Evolutionary conservation across 2,888 invertebrate species (phyloP), one percentile per base, ranked within the genome.

Genomic region (Drosophila nr. perissopoda): DNA sequence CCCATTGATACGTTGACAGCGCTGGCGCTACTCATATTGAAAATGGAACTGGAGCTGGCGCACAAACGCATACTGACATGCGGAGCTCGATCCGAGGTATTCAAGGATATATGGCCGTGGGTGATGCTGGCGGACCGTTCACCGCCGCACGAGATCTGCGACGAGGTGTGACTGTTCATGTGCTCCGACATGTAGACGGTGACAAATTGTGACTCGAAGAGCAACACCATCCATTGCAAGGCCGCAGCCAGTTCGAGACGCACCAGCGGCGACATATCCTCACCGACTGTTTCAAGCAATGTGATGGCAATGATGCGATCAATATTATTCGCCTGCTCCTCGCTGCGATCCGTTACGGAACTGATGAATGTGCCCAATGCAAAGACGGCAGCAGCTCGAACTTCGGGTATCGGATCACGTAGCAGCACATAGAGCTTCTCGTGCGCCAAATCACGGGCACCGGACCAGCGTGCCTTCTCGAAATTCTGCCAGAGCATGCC

Each of bases 331-430:
- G 98, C 98, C 93, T 99, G 99, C 91, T 98, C 98, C 91, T 98
- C 98, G 58, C 97, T 96, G 83, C 98, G 95, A 91, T 97, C 96
- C 33, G 95, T 95, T 49, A 96, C 96, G 40, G 97, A 97, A 92
- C 96, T 97, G 87, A 99, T 96, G 93, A 98, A 98, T 29, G 98
- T 97, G 76, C 99, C 99, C 74, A 99, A 94, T 18, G 99, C 99
- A 94, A 96, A 99, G 7, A 99, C 98, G 53, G 97, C 97, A 2
- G 99, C 97, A 16, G 99, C 98, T 69, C 99, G 95, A 0, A 97
- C 98, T 95, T 99, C 99, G 1, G 99, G 98, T 52, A 96, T 95
- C 3, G 95, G 94, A 94, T 99, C 98, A 71, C 94, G 94, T 60
- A 99, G 94, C 77, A 98, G 94, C 56, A 94, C 95, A 91, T 96